These are phyloP conservation scores for Acanthurus lineatus DNA, from an alignment of 2,797 vertebrate species.

Conservation along the genomic window DNA sequence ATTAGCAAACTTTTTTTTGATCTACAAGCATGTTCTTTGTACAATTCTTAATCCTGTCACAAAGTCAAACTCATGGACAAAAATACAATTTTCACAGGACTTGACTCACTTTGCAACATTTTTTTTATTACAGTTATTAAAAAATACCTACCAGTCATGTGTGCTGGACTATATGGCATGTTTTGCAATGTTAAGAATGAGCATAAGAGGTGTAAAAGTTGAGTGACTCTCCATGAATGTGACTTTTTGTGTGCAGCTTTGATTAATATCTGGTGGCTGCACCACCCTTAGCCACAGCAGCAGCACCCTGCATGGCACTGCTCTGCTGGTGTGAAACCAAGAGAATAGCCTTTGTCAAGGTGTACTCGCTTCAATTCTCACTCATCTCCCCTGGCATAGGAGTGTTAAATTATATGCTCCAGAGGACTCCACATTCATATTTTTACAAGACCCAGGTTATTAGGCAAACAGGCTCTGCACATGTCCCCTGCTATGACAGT, in stretches of 20 bases:
- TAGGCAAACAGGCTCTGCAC: conserved; percentile 86
- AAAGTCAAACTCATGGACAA: not conserved
- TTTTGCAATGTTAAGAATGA: conserved; percentile 41
- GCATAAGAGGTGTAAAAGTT: conserved; percentile 34
- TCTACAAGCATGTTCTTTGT: not conserved
- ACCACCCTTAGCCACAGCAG: conserved; percentile 54
- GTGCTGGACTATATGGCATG: conserved; percentile 7
- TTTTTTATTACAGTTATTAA: no score
- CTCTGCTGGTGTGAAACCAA: conserved; percentile 83
- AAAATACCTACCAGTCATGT: not conserved
- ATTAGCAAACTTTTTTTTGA: not conserved
- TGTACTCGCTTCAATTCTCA: conserved; percentile 89
- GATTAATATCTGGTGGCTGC: conserved; percentile 58
- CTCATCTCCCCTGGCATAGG: conserved; percentile 86
- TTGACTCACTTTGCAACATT: no score
- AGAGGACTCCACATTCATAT: conserved; percentile 80
- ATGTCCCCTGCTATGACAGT: conserved; percentile 84
- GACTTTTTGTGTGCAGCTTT: conserved; percentile 64
- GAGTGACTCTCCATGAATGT: conserved; percentile 42
- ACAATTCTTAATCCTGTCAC: not conserved
- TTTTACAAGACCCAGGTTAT: conserved; percentile 84
- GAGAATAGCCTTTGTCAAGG: conserved; percentile 85
- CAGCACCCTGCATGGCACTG: conserved; percentile 68
- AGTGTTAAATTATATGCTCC: conserved; percentile 89
- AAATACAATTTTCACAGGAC: no score